Evolutionary conservation across 2,888 invertebrate species (phyloP).

Genomic region (Leptopterna dolabrata): DNA sequence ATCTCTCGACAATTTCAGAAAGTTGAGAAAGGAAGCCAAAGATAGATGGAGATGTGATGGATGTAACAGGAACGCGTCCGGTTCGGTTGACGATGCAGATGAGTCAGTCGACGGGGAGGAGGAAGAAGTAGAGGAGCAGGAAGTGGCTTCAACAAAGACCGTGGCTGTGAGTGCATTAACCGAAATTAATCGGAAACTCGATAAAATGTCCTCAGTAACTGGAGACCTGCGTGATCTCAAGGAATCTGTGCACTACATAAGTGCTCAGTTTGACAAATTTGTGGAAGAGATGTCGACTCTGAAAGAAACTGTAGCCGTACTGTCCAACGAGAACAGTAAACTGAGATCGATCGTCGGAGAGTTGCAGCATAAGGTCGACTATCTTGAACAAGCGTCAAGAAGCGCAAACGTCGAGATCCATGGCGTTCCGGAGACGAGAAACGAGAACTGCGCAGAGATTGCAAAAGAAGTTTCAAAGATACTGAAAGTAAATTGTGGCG

Average conservation of each 20-base stretch:
- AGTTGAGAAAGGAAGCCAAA: background rate
- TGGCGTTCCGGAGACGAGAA: background rate
- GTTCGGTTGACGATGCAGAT: background rate
- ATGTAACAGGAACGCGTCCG: background rate
- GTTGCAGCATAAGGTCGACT: background rate
- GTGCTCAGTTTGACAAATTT: slow-evolving; percentile 1
- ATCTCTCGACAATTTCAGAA: background rate
- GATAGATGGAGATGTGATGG: background rate
- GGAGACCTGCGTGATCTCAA: no score
- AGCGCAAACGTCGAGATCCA: background rate
- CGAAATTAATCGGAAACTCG: background rate
- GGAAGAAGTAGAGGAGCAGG: background rate
- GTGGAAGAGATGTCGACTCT: background rate
- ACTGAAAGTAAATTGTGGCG: background rate
- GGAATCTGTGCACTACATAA: slow-evolving; percentile 19
- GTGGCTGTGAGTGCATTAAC: background rate
- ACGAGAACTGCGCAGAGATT: background rate
- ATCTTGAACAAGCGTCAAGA: background rate
- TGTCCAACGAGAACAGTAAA: background rate
- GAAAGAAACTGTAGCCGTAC: background rate
- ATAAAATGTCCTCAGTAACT: background rate
- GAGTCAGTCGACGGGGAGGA: background rate
- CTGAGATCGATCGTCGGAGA: background rate
- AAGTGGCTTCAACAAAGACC: no score
- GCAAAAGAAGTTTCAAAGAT: background rate